Evolutionary conservation across 2,888 invertebrate genomes (phyloP).

Genomic region (Brachypterus glaber): DNA sequence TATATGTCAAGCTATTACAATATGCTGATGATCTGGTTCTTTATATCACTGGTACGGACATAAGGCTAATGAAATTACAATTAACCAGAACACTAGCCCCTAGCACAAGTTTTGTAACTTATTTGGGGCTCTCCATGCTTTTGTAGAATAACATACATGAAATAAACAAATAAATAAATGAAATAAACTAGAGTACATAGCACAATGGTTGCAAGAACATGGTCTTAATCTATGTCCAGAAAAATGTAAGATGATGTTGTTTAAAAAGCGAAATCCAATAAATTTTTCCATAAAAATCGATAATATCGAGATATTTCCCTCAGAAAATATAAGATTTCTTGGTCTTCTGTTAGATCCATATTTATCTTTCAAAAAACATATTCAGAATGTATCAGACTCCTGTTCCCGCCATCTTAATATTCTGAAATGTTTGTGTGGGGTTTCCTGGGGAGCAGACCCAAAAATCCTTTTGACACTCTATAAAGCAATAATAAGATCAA

Average conservation of each 20-base stretch:
- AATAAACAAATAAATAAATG: too few species aligned
- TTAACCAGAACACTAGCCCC: slow-evolving; percentile 6
- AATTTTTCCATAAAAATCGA: slow-evolving; percentile 1
- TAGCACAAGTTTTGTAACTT: too few species aligned
- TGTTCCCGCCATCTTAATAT: too few species aligned
- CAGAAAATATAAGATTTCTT: slow-evolving; percentile 8
- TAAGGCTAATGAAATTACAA: too few species aligned
- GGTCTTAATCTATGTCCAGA: slow-evolving; percentile 5
- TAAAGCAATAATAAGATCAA: too few species aligned
- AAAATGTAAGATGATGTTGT: slow-evolving; percentile 11
- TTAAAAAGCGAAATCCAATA: slow-evolving; percentile 6
- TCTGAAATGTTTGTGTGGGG: slow-evolving; percentile 7
- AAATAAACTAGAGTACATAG: too few species aligned
- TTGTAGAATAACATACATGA: too few species aligned
- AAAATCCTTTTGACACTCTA: slow-evolving; percentile 4
- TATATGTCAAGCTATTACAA: slow-evolving; percentile 6
- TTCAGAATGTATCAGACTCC: too few species aligned
- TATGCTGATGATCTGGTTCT: slow-evolving; percentile 13
- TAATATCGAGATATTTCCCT: slow-evolving; percentile 2
- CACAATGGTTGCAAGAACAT: slow-evolving; percentile 7
- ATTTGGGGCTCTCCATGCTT: too few species aligned
- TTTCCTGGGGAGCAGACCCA: slow-evolving; percentile 11
- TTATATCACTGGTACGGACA: too few species aligned
- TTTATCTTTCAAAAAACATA: slow-evolving; percentile 1
- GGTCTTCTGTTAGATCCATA: slow-evolving; percentile 8